Percentiles rank a stretch among this genome's conserved stretches.
Evolutionary conservation across 2,888 invertebrate species (phyloP).

Genomic region (Drosophila nr. perissopoda): DNA sequence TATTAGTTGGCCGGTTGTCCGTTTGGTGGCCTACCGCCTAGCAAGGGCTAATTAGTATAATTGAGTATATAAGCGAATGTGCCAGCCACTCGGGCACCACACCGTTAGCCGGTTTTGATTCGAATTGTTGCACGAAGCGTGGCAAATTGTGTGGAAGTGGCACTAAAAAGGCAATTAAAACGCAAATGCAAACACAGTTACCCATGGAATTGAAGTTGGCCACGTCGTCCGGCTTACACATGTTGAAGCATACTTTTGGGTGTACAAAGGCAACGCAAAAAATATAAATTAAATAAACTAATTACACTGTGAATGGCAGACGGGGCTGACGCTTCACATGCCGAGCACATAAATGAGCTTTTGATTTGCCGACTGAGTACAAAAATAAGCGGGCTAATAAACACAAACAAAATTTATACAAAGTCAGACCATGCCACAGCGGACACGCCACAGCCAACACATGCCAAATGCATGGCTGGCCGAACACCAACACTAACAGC

Average conservation of each 20-base stretch:
- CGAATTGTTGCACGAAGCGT: constrained; percentile 79
- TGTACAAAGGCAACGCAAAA: constrained; percentile 22
- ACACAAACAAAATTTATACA: constrained; percentile 58
- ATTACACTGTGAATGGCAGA: constrained; percentile 53
- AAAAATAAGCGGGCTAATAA: constrained; percentile 62
- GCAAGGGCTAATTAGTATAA: constrained; percentile 78
- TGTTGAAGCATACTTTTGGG: constrained; percentile 57
- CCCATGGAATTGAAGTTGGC: constrained; percentile 41
- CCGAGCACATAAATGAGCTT: constrained; percentile 66
- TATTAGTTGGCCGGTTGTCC: constrained; percentile 61
- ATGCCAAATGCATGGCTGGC: constrained; percentile 48
- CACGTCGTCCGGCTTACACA: constrained; percentile 46
- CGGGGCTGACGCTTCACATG: constrained; percentile 2
- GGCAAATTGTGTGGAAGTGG: constrained; percentile 81
- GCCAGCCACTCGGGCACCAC: constrained; percentile 19
- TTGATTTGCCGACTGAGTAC: constrained; percentile 64
- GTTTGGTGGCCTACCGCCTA: constrained; percentile 50
- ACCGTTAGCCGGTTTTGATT: constrained; percentile 54
- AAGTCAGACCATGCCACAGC: constrained; percentile 51
- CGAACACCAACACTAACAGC: constrained; percentile 23
- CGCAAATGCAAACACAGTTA: constrained; percentile 59
- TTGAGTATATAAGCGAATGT: constrained; percentile 73
- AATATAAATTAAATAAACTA: constrained; percentile 78
- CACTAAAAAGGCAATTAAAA: constrained; percentile 82
- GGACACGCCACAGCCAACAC: constrained; percentile 67